Percentiles rank a stretch among this genome's conserved stretches.
phyloP scores from a whole-genome alignment of 2,797 vertebrate genomes.

The Leptodactylus fallax region DNA sequence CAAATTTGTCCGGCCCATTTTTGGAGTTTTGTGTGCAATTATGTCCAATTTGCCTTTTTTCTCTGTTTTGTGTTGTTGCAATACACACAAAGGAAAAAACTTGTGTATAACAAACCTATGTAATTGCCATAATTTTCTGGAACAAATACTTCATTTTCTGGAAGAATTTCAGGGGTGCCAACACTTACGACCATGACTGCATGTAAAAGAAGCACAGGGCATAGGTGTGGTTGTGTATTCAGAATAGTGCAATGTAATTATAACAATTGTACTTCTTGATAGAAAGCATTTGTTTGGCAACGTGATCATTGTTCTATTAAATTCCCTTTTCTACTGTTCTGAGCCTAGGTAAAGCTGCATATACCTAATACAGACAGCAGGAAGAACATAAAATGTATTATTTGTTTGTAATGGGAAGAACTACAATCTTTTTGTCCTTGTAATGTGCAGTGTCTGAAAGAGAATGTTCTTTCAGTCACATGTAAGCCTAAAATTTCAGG shows the following conservation, averaged over 20 bases:
- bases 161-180: no score
- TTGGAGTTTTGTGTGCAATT: no score
- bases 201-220: not conserved
- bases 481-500: conserved; percentile 50
- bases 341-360: not conserved
- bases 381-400: not conserved
- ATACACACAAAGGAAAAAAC: no score
- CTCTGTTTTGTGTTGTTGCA: no score
- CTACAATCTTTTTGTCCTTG: not conserved
- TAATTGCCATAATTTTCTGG: no score
- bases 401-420: conserved; percentile 17
- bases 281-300: not conserved
- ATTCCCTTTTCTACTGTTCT: not conserved
- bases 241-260: not conserved
- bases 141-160: no score
- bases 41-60: no score
- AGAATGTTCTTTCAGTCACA: conserved; percentile 57
- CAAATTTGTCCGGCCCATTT: no score
- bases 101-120: no score
- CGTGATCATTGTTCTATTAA: not conserved
- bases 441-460: conserved; percentile 52
- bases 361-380: conserved; percentile 8
- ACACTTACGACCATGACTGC: not conserved
- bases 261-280: not conserved
- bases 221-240: not conserved